Evolutionary conservation across 2,113 vertebrate species (phyloP), one percentile per base, ranked within the genome.

Genomic region (Cathartes aura): DNA sequence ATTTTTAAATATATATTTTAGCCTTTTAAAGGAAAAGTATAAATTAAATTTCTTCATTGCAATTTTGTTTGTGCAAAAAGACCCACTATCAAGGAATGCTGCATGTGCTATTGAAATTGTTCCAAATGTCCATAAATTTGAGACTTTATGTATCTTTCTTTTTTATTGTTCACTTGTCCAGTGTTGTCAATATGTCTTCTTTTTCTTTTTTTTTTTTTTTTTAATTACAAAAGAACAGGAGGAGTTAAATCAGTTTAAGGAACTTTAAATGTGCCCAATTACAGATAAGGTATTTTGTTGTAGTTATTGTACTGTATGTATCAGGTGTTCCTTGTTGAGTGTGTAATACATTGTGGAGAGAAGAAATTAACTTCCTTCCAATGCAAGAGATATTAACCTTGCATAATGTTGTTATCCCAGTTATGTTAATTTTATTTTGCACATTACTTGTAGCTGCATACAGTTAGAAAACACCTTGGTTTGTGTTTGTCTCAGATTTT

Each of bases 21-120:
- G 97, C 88, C 96, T 98, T 98, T 97, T 96, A 96, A 98, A 98
- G 95, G 89, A 97, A 94, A 98, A 92, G 67, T 73, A 93, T 97
- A 87, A 98, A 95, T 96, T 94, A 92, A 94, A 97, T 97, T 92
- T 91, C 91, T 97, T 95, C 93, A 96, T 98, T 98, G 95, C 97
- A 95, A 96, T 97, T 98, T 98, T 97, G 74, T 98, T 99, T 98
- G 98, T 99, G 99, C 99, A 99, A 99, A 99, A 99, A 99, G 99
- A 99, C 99, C 99, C 99, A 99, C 99, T 99, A 99, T 99, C 98
- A 96, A 98, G 98, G 98, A 99, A 98, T 98, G 98, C 99, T 99
- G 98, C 98, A 98, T 99, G 98, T 99, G 98, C 97, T 98, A 93
- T 98, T 98, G 94, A 98, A 98, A 96, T 97, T 98, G 98, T 98